These are phyloP conservation scores for Brachyptera risi DNA, from an alignment of 2,888 invertebrate genomes.

Conservation along the genomic window DNA sequence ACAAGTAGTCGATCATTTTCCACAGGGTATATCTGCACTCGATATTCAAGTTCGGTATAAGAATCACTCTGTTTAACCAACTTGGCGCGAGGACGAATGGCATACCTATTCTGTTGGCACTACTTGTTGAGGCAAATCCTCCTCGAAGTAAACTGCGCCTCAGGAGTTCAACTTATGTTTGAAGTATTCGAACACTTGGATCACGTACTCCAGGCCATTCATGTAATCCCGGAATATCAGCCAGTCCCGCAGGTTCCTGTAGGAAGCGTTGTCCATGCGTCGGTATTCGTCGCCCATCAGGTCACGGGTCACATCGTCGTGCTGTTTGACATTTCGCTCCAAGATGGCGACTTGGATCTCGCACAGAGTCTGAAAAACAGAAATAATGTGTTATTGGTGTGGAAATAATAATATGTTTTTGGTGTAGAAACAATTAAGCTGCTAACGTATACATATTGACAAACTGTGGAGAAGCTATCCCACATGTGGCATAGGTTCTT, in stretches of 20 bases:
- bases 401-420: slow-evolving; percentile 27
- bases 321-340: slow-evolving; percentile 50
- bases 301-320: slow-evolving; percentile 46
- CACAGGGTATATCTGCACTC: no score
- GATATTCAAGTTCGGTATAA: no score
- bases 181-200: slow-evolving; percentile 49
- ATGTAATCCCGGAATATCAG: slow-evolving; percentile 60
- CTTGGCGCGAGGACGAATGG: no score
- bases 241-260: slow-evolving; percentile 55
- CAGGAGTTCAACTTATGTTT: slow-evolving; percentile 40
- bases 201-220: slow-evolving; percentile 55
- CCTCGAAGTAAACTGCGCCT: slow-evolving; percentile 28
- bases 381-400: no score
- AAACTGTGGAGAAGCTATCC: no score
- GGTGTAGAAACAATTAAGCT: no score
- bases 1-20: no score
- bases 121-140: neutral
- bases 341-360: slow-evolving; percentile 59
- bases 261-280: slow-evolving; percentile 43
- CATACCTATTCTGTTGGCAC: neutral
- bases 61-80: no score
- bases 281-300: slow-evolving; percentile 44
- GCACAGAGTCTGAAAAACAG: slow-evolving; percentile 56
- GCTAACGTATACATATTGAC: no score
- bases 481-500: no score